A percentile compares a stretch with the other conserved stretches of the same genome.
Conservation (phyloP, 1,140 invertebrate species). For the Neotoxoptera formosana region DNA sequence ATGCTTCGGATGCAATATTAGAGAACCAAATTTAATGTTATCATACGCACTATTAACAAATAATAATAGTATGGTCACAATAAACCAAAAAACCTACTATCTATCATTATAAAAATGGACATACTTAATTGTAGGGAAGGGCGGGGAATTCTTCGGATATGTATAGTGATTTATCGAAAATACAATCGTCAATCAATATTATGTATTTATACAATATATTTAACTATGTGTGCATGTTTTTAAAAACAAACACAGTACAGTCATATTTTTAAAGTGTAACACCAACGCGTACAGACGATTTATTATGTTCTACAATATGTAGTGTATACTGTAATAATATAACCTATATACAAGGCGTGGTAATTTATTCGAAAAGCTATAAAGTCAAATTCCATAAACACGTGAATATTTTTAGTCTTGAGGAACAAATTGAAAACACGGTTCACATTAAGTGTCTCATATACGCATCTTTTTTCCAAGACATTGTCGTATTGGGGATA, state of each 20-base stretch:
- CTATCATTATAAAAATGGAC: background rate
- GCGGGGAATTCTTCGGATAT: background rate
- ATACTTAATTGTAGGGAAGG: background rate
- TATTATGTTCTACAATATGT: background rate
- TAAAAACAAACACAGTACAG: background rate
- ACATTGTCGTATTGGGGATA: background rate
- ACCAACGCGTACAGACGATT: background rate
- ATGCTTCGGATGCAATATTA: background rate
- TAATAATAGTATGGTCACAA: background rate
- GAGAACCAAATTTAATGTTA: background rate
- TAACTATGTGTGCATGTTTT: background rate
- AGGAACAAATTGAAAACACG: background rate
- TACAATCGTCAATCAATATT: background rate
- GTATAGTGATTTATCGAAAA: background rate
- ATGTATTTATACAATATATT: background rate
- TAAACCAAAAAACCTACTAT: background rate
- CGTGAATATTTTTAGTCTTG: background rate
- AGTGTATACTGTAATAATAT: background rate
- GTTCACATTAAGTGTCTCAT: background rate
- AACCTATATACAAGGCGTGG: background rate
- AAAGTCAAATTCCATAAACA: background rate
- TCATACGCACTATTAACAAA: background rate
- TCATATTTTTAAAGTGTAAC: background rate
- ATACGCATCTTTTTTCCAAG: background rate
- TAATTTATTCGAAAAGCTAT: background rate